These are phyloP conservation scores for Neogale vison DNA, from an alignment of 2,113 vertebrate genomes.

Conservation along the genomic window DNA sequence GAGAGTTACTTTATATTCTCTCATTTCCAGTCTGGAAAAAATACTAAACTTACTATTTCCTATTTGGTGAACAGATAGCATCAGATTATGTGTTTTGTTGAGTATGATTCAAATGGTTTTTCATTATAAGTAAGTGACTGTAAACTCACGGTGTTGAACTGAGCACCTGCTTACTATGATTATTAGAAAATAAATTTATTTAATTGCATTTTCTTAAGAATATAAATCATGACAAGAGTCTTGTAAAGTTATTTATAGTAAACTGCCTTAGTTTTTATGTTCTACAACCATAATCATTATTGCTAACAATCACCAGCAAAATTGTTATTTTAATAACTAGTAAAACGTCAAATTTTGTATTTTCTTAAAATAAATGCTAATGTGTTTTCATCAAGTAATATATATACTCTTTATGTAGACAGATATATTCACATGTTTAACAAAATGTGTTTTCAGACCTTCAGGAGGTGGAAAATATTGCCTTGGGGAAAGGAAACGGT, in stretches of 20 bases:
- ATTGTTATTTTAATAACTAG: slow-evolving; percentile 42
- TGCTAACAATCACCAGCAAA: neutral
- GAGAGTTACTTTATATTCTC: slow-evolving; percentile 40
- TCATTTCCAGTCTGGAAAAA: slow-evolving; percentile 17
- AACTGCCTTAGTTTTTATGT: slow-evolving; percentile 38
- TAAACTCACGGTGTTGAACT: neutral
- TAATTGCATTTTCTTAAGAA: slow-evolving; percentile 37
- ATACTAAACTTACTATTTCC: slow-evolving; percentile 13
- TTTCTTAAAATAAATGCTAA: slow-evolving; percentile 57
- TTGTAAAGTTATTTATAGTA: slow-evolving; percentile 28
- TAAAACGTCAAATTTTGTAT: slow-evolving; percentile 28
- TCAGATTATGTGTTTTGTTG: slow-evolving; percentile 40
- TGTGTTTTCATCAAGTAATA: slow-evolving; percentile 49
- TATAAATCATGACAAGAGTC: slow-evolving; percentile 42
- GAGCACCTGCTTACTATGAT: slow-evolving; percentile 11
- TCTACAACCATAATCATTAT: slow-evolving; percentile 40
- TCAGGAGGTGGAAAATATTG: slow-evolving; percentile 98
- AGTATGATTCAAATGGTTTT: slow-evolving; percentile 51
- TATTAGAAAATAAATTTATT: slow-evolving; percentile 59
- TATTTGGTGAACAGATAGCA: neutral
- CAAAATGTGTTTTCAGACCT: slow-evolving; percentile 89
- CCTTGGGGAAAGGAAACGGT: slow-evolving; percentile 97
- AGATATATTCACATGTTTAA: slow-evolving; percentile 73
- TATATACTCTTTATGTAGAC: slow-evolving; percentile 13
- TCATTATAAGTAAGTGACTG: slow-evolving; percentile 58